phyloP scores from a whole-genome alignment of 2,888 invertebrate genomes.

The Drosophila flavopinicola region DNA sequence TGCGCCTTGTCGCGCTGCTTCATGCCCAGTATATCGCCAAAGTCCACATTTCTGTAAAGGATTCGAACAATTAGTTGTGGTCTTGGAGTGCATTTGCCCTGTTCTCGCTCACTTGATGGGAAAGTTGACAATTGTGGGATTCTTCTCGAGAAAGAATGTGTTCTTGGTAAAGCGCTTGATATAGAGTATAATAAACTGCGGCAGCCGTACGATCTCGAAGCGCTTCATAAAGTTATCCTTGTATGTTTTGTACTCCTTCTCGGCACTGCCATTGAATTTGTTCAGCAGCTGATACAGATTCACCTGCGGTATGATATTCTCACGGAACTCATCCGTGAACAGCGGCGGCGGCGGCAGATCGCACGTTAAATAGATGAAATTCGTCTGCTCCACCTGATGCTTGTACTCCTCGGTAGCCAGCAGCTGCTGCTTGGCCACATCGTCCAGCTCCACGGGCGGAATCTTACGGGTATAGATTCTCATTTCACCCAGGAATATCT shows the following conservation, averaged over 20 bases:
- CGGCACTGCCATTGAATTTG: conserved; percentile 97
- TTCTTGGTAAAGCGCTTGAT: conserved; percentile 99
- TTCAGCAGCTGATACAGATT: conserved; percentile 96
- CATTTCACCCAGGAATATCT: conserved; percentile 97
- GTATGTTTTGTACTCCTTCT: conserved; percentile 99
- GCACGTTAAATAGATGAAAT: conserved; percentile 98
- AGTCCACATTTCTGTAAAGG: conserved; percentile 94
- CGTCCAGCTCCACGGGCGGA: conserved; percentile 95
- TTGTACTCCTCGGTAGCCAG: conserved; percentile 93
- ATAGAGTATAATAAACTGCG: conserved; percentile 97
- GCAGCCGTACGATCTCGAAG: conserved; percentile 96
- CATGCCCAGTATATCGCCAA: conserved; percentile 96
- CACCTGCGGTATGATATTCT: conserved; percentile 99
- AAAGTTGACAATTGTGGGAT: conserved; percentile 99
- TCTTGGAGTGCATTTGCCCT: neutral
- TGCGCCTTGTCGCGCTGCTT: conserved; percentile 90
- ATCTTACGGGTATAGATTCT: conserved; percentile 95
- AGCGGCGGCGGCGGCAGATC: conserved; percentile 98
- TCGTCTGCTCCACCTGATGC: conserved; percentile 94
- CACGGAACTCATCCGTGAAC: conserved; percentile 98
- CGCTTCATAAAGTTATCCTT: conserved; percentile 99
- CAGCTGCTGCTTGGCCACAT: conserved; percentile 92
- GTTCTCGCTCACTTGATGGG: conserved; percentile 94
- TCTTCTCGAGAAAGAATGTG: conserved; percentile 99
- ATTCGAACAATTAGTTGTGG: neutral